These are phyloP conservation scores for Atrina japonica DNA, from an alignment of 2,888 invertebrate species.

Conservation along the genomic window DNA sequence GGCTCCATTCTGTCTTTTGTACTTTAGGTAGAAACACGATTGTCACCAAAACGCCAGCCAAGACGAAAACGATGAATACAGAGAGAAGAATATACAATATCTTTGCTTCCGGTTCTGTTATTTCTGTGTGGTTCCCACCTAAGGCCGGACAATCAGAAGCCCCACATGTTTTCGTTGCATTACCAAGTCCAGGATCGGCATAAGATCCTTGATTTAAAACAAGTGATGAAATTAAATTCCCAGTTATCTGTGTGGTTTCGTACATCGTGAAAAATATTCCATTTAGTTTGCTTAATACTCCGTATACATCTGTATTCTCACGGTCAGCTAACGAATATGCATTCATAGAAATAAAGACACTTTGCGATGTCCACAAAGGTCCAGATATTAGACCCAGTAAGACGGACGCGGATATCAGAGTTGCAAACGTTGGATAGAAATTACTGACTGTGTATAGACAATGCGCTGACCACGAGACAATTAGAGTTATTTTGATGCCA, in stretches of 20 bases:
- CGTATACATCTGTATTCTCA: conserved; percentile 57
- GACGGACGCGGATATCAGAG: conserved; percentile 71
- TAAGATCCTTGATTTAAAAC: conserved; percentile 64
- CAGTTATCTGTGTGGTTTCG: conserved; percentile 74
- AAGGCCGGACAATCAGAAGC: conserved; percentile 60
- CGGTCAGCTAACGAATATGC: conserved; percentile 68
- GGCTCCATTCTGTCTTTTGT: conserved; percentile 45
- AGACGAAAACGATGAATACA: conserved; percentile 65
- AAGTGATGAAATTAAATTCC: conserved; percentile 73
- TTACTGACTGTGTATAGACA: conserved; percentile 71
- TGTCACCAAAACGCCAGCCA: conserved; percentile 67
- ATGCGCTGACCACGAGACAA: conserved; percentile 66
- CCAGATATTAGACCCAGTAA: conserved; percentile 71
- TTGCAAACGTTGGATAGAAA: conserved; percentile 70
- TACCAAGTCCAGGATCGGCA: conserved; percentile 40
- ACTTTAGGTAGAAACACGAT: conserved; percentile 62
- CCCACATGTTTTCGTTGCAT: conserved; percentile 54
- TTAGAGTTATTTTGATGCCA: conserved; percentile 70
- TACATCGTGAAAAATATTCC: conserved; percentile 74
- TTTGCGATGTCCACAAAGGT: conserved; percentile 76
- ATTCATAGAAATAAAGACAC: conserved; percentile 72
- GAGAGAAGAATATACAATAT: conserved; percentile 70
- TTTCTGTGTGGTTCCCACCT: conserved; percentile 47
- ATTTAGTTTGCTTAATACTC: conserved; percentile 70
- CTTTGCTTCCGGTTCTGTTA: conserved; percentile 58